Base-by-base conservation (phyloP, 2,888 invertebrate species). In the Eupeodes latifasciatus region DNA sequence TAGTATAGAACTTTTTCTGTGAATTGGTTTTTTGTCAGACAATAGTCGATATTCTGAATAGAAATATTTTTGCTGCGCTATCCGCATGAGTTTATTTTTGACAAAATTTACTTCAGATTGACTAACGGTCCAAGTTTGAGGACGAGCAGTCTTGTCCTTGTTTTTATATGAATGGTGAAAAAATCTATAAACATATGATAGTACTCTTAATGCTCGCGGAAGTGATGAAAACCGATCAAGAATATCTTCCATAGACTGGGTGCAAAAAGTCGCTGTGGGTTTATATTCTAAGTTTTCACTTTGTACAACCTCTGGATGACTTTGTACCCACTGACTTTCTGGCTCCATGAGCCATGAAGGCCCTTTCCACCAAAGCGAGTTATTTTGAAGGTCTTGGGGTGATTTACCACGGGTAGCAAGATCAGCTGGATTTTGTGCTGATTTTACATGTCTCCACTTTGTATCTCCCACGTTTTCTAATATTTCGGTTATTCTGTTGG, bases 151-250 rank as follows among this genome's bases (percentile, higher is more conserved):
- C 10, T 55, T 55, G 19, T 55, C 14, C 14, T 55, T 55, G 16
- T 14, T 55, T 10, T 16, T 19, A 10, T 10, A 55, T 55, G 14
- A 14, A 14, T n/a, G n/a, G n/a, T n/a, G n/a, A 5, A 19, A 55
- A 55, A 61, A n/a, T 19, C 59, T 36, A 14, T 34, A 61, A 34
- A 61, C 14, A 34, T 61, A 61, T 36, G 59, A 61, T 16, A 55
- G 19, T 10, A 55, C 55, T 55, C 55, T 55, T 10, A 55, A 55
- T 55, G 55, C 55, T 14, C 55, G 55, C 4, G 55, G 55, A 55
- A 55, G 59, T 6, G 59, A 61, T 14, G 36, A 61, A 61, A 61
- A 61, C 3, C 59, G 34, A 34, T 61, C 59, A 36, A 61, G 59
- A 36, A 61, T 61, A 61, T 36, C 59, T 61, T 61, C 11, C 11